Conservation (phyloP, 1,140 invertebrate species). For the Agraylea sexmaculata region DNA sequence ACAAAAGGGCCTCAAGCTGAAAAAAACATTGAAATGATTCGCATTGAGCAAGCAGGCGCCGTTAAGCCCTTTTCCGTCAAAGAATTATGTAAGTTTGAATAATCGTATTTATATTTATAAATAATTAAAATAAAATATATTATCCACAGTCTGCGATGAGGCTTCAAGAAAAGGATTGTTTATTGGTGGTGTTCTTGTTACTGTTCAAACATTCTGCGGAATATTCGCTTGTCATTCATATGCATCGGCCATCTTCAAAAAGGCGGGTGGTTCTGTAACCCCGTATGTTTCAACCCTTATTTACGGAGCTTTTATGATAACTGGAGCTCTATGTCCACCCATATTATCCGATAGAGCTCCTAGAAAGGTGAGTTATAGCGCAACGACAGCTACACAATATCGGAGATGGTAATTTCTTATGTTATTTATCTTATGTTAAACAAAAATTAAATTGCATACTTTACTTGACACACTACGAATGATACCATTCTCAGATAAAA, state of each 20-base stretch:
- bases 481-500: background rate
- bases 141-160: too few relatives aligned
- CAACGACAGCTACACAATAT: background rate
- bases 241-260: constrained; percentile 44
- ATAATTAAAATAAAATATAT: too few relatives aligned
- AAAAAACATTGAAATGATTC: constrained; percentile 6
- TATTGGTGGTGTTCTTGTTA: background rate
- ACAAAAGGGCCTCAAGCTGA: constrained; percentile 2
- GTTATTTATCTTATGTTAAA: background rate
- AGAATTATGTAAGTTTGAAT: constrained; percentile 15
- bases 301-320: constrained; percentile 33
- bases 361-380: constrained; percentile 25
- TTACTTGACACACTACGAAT: background rate
- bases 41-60: constrained; percentile 15
- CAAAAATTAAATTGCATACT: background rate
- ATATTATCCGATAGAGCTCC: constrained; percentile 47
- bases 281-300: constrained; percentile 41
- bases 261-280: constrained; percentile 35
- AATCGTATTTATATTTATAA: too few relatives aligned
- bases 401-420: background rate
- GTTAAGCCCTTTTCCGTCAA: constrained; percentile 10
- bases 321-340: constrained; percentile 37
- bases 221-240: constrained; percentile 26
- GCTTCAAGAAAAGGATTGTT: constrained; percentile 8
- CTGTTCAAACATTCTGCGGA: constrained; percentile 14